phyloP scores from a whole-genome alignment of 2,888 invertebrate genomes.

The Ormia ochracea region DNA sequence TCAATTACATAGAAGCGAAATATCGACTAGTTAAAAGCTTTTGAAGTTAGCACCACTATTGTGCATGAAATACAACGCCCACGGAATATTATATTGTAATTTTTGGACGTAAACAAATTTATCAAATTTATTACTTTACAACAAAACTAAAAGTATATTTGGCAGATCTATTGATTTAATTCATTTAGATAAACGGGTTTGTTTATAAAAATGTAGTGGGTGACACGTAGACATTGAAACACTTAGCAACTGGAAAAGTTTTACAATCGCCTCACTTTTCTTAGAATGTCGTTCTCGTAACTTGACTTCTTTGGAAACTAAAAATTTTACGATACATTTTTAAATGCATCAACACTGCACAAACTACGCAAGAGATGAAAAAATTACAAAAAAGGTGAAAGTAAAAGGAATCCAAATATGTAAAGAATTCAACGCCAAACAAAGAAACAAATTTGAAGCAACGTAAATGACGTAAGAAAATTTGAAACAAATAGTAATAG shows the following conservation, averaged over 20 bases:
- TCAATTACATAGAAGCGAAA: background rate
- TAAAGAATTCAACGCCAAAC: too few species aligned
- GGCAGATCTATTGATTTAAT: background rate
- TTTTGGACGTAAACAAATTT: constrained; percentile 1
- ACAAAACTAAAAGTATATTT: background rate
- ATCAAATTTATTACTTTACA: background rate
- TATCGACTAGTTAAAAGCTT: background rate
- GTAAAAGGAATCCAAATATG: too few species aligned
- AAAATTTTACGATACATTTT: background rate
- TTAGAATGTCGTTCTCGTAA: too few species aligned
- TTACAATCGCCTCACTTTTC: background rate
- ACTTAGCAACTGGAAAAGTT: background rate
- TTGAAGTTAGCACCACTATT: background rate
- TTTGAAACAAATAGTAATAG: too few species aligned
- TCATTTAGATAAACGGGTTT: background rate
- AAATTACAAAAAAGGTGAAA: too few species aligned
- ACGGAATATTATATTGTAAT: constrained; percentile 2
- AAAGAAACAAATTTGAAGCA: too few species aligned
- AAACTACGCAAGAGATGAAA: too few species aligned
- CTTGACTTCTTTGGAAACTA: too few species aligned
- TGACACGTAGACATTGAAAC: background rate
- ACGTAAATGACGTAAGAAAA: too few species aligned
- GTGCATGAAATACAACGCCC: background rate
- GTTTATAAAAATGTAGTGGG: too few species aligned
- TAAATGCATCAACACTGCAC: background rate